Evolutionary conservation across 2,797 vertebrate genomes (phyloP).

Genomic region (Liasis olivaceus): DNA sequence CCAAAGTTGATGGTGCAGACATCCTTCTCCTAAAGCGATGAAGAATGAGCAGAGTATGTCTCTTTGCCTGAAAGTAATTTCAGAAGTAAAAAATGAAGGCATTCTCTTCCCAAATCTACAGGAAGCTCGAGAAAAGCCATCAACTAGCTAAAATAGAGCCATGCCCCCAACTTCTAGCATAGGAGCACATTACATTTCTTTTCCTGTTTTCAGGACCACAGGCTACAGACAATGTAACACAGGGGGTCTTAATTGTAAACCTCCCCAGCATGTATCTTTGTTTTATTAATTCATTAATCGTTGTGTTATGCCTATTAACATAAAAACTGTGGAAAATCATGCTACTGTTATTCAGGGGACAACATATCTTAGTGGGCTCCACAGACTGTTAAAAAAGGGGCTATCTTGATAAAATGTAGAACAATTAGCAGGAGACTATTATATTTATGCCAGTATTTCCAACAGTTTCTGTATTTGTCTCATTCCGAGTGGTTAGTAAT

Average conservation of each 20-base stretch:
- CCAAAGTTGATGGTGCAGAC: background rate
- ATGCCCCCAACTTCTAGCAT: background rate
- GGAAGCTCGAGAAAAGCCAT: background rate
- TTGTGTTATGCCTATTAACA: background rate
- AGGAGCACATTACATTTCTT: background rate
- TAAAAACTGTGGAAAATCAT: background rate
- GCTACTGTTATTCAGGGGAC: background rate
- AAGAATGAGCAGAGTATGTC: too few species aligned
- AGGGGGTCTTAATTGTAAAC: background rate
- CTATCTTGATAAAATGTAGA: background rate
- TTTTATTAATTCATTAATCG: background rate
- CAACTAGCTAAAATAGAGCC: too few species aligned
- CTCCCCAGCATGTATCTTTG: background rate
- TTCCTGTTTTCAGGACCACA: background rate
- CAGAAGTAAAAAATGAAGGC: background rate
- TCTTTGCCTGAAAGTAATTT: too few species aligned
- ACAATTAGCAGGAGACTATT: background rate
- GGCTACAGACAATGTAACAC: background rate
- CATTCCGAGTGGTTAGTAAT: background rate
- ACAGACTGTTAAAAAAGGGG: background rate
- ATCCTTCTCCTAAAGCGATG: background rate
- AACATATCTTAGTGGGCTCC: background rate
- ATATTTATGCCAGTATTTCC: background rate
- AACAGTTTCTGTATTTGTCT: background rate
- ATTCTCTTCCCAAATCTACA: background rate